Percentiles rank a stretch among this genome's conserved stretches.
phyloP scores from a whole-genome alignment of 2,888 invertebrate species.

The Lypha dubia region DNA sequence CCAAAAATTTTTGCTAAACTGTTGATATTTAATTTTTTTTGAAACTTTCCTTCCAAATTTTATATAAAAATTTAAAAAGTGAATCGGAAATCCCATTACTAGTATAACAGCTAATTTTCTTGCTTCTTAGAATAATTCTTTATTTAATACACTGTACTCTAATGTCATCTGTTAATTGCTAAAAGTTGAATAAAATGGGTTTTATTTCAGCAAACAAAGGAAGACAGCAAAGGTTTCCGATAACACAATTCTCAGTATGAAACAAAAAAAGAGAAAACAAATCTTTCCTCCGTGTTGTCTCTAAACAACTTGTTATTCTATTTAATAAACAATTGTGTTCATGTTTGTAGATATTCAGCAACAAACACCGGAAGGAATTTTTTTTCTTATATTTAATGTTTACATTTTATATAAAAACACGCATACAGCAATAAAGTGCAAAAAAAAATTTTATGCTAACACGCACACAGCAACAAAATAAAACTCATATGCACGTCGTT shows the following conservation, averaged over 20 bases:
- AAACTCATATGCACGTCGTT: not conserved
- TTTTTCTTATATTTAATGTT: constrained; percentile 29
- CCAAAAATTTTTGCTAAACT: no score
- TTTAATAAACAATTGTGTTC: constrained; percentile 23
- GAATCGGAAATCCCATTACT: no score
- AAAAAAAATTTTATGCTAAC: no score
- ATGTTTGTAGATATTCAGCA: no score
- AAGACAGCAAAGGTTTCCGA: not conserved
- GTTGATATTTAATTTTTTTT: no score
- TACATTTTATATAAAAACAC: constrained; percentile 15
- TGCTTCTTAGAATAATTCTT: not conserved
- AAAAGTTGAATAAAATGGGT: constrained; percentile 33
- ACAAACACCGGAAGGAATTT: constrained; percentile 47
- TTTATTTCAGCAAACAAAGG: not conserved
- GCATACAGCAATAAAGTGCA: not conserved
- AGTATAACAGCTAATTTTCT: not conserved
- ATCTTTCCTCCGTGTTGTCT: no score
- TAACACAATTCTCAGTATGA: no score
- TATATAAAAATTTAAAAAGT: no score
- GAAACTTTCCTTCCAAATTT: no score
- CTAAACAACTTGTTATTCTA: constrained; percentile 17
- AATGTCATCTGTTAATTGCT: constrained; percentile 56
- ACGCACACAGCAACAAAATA: no score
- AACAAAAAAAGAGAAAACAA: no score
- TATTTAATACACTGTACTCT: constrained; percentile 39